Conservation (phyloP, 2,888 invertebrate genomes). For the Erebia ligea region DNA sequence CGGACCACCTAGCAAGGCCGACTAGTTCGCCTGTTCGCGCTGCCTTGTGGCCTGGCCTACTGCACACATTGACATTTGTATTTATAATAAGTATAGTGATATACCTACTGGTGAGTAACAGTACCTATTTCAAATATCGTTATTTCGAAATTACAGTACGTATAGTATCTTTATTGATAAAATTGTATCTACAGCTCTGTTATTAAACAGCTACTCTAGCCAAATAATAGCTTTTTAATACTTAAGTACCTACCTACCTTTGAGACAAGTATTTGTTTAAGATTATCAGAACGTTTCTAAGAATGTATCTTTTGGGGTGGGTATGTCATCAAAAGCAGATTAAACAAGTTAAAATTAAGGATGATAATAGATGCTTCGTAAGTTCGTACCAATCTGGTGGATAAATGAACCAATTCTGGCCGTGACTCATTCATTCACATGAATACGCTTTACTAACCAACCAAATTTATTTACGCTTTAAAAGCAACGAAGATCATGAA, state of each 20-base stretch:
- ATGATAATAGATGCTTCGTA: conserved; percentile 48
- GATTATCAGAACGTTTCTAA: neutral
- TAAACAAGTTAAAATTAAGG: conserved; percentile 44
- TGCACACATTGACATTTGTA: conserved; percentile 34
- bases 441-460: conserved; percentile 65
- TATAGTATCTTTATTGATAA: neutral
- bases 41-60: conserved; percentile 45
- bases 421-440: conserved; percentile 78
- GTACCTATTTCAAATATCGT: conserved; percentile 16
- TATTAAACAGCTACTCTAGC: too few species aligned
- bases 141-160: conserved; percentile 3
- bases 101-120: conserved; percentile 19
- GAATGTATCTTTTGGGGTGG: neutral
- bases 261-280: neutral
- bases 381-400: conserved; percentile 58
- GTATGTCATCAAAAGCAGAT: conserved; percentile 27
- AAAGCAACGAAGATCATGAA: conserved; percentile 46
- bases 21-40: conserved; percentile 65
- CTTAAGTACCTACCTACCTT: too few species aligned
- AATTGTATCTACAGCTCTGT: too few species aligned
- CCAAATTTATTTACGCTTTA: conserved; percentile 63
- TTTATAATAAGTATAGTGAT: conserved; percentile 3
- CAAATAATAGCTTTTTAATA: too few species aligned
- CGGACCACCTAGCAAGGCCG: conserved; percentile 64
- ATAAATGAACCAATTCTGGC: conserved; percentile 69